phyloP scores from a whole-genome alignment of 2,113 vertebrate species.

The Phaetusa simplex region DNA sequence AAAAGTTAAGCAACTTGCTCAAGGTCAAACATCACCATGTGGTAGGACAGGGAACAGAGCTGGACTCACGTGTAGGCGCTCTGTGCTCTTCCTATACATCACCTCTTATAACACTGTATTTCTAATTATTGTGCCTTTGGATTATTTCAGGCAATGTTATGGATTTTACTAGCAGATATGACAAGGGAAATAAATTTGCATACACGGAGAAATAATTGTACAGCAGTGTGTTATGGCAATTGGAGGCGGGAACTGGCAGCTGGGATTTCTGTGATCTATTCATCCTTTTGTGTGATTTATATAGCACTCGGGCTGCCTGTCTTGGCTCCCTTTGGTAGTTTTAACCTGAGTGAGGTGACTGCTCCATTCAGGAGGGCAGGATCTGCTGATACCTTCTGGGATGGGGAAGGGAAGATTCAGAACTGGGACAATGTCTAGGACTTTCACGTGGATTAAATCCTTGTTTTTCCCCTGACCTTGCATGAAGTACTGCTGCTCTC shows the following conservation, averaged over 20 bases:
- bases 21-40: constrained; percentile 27
- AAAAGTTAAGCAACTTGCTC: background rate
- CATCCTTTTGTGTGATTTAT: background rate
- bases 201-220: background rate
- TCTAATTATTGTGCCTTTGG: background rate
- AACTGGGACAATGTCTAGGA: background rate
- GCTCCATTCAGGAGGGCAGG: background rate
- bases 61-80: background rate
- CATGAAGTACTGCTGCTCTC: background rate
- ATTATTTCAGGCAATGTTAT: background rate
- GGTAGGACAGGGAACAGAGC: background rate
- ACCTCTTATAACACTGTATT: background rate
- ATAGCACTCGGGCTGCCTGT: background rate
- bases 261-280: background rate
- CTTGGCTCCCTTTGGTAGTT: background rate
- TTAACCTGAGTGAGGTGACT: background rate
- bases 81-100: background rate
- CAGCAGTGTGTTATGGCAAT: background rate
- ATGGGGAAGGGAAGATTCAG: background rate
- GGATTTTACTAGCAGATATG: background rate
- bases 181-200: background rate
- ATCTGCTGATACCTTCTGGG: background rate
- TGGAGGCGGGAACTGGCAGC: background rate
- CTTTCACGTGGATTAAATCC: background rate
- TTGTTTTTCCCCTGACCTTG: background rate